Base-by-base conservation (phyloP, 2,888 invertebrate genomes). In the Drosophila pegasa region DNA sequence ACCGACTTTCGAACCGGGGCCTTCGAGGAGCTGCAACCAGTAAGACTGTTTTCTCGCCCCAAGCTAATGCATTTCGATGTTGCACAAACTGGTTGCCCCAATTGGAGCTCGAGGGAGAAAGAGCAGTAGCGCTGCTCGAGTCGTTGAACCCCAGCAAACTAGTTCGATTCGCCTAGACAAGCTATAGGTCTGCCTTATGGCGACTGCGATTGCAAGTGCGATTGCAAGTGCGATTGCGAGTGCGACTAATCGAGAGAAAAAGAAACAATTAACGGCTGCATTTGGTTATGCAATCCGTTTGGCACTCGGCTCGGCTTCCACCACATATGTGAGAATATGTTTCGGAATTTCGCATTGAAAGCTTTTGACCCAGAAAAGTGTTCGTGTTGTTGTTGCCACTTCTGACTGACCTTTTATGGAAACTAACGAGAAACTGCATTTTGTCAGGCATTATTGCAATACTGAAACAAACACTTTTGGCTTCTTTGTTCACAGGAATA, bases 21-120 rank as follows among this genome's bases (percentile, higher is more conserved):
- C 45, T 27, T 51, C 14, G 7, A 38, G 31, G 2, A 25, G 31
- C 29, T 47, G 22, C 33, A 47, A 54, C 33, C 16, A 33, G 25
- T 20, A 29, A 43, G 22, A n/a, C 54, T n/a, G n/a, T n/a, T 27
- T 47, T 48, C 16, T 37, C 37, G 41, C 22, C 29, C 41, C 7
- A 68, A 84, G 88, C 87, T 87, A 82, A 76, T 80, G 82, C 61
- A 82, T 85, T 77, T 76, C 33, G 38, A 64, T 35, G 71, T 74
- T 72, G 75, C 79, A 73, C 47, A 77, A 80, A 80, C 87, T 85
- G 85, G 88, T 87, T 77, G 62, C 56, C 43, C 54, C 73, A 51
- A 58, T 16, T 60, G 63, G n/a, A 31, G 37, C 37, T 31, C 20
- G 48, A 48, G 37, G 58, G 41, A 41, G 29, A 37, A 31, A 31